These are phyloP conservation scores for Spodoptera littoralis DNA, from an alignment of 2,888 invertebrate genomes.

Conservation along the genomic window DNA sequence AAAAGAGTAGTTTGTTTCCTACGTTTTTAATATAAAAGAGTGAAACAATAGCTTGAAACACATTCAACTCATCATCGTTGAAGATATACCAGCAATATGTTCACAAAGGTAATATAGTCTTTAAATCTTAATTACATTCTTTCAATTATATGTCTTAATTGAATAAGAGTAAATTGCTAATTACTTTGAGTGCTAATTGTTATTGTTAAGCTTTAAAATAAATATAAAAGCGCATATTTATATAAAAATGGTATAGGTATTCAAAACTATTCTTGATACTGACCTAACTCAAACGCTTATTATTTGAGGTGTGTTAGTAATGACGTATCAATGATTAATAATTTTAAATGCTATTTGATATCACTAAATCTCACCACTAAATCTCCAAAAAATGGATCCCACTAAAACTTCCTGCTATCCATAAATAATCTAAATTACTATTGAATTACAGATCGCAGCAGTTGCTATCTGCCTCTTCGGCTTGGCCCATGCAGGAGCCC, in stretches of 20 bases:
- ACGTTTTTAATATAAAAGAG: conserved; percentile 75
- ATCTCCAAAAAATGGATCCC: no score
- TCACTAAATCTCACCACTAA: no score
- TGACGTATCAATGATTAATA: background rate
- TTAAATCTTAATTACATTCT: conserved; percentile 36
- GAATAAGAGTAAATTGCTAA: no score
- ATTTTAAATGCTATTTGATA: no score
- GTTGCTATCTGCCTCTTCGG: conserved; percentile 69
- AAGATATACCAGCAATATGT: conserved; percentile 73
- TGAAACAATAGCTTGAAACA: conserved; percentile 68
- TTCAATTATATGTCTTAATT: conserved; percentile 7
- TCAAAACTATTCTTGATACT: background rate
- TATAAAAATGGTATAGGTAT: no score
- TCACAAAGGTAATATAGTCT: conserved; percentile 71
- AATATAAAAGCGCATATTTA: no score
- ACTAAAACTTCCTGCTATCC: no score
- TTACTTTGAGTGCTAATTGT: no score
- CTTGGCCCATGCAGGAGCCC: conserved; percentile 65
- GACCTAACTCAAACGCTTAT: background rate
- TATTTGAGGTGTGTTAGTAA: background rate
- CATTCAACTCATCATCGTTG: conserved; percentile 73
- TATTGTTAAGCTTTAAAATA: background rate
- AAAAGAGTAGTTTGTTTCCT: conserved; percentile 69
- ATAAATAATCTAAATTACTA: background rate
- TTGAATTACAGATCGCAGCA: conserved; percentile 62